Conservation (phyloP, 2,888 invertebrate genomes). For the Lasioglossum oenotherae region DNA sequence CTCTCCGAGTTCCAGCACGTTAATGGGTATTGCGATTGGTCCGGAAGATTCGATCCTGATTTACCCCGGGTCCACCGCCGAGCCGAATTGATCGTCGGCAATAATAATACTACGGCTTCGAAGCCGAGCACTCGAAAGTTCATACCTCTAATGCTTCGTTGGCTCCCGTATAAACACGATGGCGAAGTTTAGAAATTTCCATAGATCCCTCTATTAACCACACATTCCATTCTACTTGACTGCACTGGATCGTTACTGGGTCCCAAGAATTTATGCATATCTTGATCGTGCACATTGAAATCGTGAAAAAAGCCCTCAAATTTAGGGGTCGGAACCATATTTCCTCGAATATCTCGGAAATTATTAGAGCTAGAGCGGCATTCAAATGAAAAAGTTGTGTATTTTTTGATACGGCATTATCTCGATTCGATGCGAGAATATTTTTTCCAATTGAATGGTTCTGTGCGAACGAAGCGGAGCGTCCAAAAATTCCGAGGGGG, state of each 20-base stretch:
- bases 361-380: too few relatives aligned
- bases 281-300: not conserved
- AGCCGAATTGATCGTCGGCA: slow-evolving; percentile 61
- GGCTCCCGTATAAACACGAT: not conserved
- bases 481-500: not conserved
- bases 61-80: slow-evolving; percentile 33
- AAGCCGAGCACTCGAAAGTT: slow-evolving; percentile 8
- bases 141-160: not conserved
- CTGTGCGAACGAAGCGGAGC: not conserved
- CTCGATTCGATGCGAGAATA: not conserved
- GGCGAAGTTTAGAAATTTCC: not conserved
- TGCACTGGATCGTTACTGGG: not conserved
- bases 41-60: slow-evolving; percentile 67
- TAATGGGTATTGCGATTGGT: slow-evolving; percentile 71
- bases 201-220: not conserved
- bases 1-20: slow-evolving; percentile 64
- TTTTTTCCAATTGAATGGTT: not conserved
- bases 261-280: not conserved
- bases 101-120: slow-evolving; percentile 59
- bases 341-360: too few relatives aligned
- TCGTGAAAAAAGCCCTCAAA: too few relatives aligned
- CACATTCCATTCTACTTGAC: not conserved
- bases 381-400: too few relatives aligned
- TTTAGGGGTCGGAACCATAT: too few relatives aligned
- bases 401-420: not conserved